These are phyloP conservation scores for Rhombomys opimus DNA, from an alignment of 2,113 vertebrate genomes.

Conservation along the genomic window DNA sequence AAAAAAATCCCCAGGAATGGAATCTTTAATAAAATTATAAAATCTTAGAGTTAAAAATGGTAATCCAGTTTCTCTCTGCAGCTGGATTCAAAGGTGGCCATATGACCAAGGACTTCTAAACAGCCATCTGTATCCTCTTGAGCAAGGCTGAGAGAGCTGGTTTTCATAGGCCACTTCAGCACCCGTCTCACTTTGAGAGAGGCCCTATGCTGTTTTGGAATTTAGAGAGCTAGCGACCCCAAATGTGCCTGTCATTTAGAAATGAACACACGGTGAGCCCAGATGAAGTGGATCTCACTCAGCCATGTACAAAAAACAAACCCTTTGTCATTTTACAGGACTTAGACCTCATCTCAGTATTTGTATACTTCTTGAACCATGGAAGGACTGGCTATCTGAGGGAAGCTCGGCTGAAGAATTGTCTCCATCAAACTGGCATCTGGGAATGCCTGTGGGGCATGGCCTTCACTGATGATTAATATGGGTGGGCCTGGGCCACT, in stretches of 20 bases:
- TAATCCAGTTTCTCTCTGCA: not conserved
- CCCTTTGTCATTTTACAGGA: not conserved
- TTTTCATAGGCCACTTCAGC: not conserved
- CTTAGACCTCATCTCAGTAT: not conserved
- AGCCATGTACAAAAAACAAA: not conserved
- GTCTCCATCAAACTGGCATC: not conserved
- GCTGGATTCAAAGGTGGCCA: not conserved
- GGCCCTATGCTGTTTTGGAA: not conserved
- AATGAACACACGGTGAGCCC: not conserved
- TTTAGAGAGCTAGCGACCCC: not conserved
- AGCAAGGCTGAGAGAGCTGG: not conserved
- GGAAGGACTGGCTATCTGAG: not conserved
- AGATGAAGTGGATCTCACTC: not conserved
- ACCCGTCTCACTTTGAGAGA: not conserved
- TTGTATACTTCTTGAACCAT: not conserved
- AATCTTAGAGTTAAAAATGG: not conserved
- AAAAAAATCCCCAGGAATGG: not conserved
- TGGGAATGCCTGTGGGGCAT: not conserved
- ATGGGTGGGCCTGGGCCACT: not conserved
- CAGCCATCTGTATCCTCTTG: not conserved
- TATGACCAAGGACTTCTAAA: not conserved
- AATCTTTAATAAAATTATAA: conserved; percentile 12
- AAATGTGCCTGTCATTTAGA: not conserved
- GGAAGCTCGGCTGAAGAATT: not conserved
- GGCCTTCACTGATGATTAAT: not conserved